These are phyloP conservation scores for Pseudomyrmex pallidus DNA, from an alignment of 1,140 invertebrate genomes.

Conservation along the genomic window DNA sequence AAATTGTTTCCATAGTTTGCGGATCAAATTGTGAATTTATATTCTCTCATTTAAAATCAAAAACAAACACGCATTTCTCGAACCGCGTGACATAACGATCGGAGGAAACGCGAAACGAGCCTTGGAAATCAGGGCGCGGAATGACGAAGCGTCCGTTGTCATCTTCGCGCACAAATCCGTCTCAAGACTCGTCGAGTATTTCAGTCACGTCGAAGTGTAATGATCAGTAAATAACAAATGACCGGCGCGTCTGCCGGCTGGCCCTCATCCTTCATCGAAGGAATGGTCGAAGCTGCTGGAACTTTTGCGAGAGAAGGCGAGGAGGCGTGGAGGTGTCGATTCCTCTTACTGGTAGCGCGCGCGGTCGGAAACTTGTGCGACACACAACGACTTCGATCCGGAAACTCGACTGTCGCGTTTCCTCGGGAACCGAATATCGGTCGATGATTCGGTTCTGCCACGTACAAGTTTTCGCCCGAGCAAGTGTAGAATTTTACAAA, in stretches of 20 bases:
- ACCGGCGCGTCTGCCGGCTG: slow-evolving; percentile 48
- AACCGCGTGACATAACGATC: background rate
- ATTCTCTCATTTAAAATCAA: no score
- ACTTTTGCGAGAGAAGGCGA: slow-evolving; percentile 62
- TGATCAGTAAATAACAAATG: slow-evolving; percentile 79
- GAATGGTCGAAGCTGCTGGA: slow-evolving; percentile 61
- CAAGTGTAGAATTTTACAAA: slow-evolving; percentile 33
- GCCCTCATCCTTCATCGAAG: slow-evolving; percentile 72
- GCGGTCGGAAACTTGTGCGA: slow-evolving; percentile 52
- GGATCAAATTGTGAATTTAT: no score
- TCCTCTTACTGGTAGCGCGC: slow-evolving; percentile 27
- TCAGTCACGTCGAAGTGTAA: slow-evolving; percentile 76
- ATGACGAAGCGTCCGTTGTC: slow-evolving; percentile 9
- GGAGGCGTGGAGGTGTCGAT: slow-evolving; percentile 38
- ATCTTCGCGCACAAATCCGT: slow-evolving; percentile 15
- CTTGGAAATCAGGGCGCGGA: slow-evolving; percentile 32
- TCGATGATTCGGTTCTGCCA: slow-evolving; percentile 31
- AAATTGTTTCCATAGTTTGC: no score
- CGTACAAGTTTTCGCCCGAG: background rate
- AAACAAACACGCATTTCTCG: no score
- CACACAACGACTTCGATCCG: slow-evolving; percentile 29
- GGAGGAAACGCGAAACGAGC: background rate
- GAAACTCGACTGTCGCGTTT: slow-evolving; percentile 30
- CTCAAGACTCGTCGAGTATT: slow-evolving; percentile 55
- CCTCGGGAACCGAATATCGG: background rate